Evolutionary conservation across 64 coral and sea anemone species (phyloP), one percentile per base, ranked within the genome.

Genomic region (Stichodactyla mertensii): DNA sequence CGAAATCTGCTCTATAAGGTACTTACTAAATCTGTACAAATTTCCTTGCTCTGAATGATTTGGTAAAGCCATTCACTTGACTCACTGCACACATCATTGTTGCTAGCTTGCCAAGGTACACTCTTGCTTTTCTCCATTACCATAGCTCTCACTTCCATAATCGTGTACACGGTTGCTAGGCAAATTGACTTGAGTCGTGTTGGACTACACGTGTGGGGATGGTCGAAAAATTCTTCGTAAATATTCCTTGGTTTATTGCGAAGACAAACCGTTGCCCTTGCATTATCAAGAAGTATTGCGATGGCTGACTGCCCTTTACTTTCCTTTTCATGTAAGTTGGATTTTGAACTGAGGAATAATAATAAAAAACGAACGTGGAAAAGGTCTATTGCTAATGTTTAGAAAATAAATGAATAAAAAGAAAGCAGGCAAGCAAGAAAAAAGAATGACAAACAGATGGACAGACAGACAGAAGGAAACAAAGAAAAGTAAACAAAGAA

Each of bases 191-290:
- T 14, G n/a, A 51, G 45, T 12, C 56, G 5, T 16, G 60, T 85
- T 20, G 83, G 83, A 51, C 28, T 36, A 31, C 83, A 85, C 26
- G 23, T 16, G 27, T 85, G 83, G 1, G 83, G 83, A 59, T 62
- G 56, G 18, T 85, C 83, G 15, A 85, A 64, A 64, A 85, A 85
- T 51, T 85, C 83, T 62, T 59, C 51, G 56, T 85, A 85, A 51
- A 85, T 85, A 52, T 85, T 85, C 7, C 83, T 81, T 81, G 1
- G 36, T 10, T 81, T 52, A 14, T 52, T 7, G n/a, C 16, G 9
- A 16, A 55, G 54, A 31, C 15, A 55, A 52, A 31, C 6, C 19
- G 36, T 19, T 19, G 78, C 26, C 55, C 16, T 81, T 7, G 51
- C 16, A 6, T 14, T 14, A 15, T 81, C 15, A 14, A 81, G 78